These are phyloP conservation scores for Brachionus rubens DNA, from an alignment of 1,140 invertebrate species.

Conservation along the genomic window DNA sequence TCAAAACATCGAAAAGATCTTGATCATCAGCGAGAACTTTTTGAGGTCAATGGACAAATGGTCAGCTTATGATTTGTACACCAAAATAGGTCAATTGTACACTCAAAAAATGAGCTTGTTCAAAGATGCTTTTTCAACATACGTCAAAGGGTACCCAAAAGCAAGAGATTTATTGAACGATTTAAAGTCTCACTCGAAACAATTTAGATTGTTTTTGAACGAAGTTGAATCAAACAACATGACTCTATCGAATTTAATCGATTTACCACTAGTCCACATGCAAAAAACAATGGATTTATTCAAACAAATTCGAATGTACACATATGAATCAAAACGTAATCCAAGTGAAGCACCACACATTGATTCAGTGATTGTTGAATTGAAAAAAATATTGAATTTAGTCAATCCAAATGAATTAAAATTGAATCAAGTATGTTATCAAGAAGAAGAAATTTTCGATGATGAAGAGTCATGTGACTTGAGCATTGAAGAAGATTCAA, in stretches of 20 bases:
- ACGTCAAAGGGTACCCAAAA: slow-evolving; percentile 35
- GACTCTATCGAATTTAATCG: slow-evolving; percentile 25
- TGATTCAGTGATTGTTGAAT: slow-evolving; percentile 43
- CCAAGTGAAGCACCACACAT: slow-evolving; percentile 36
- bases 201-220: slow-evolving; percentile 26
- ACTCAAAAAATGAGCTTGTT: slow-evolving; percentile 43
- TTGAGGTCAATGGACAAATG: slow-evolving; percentile 44
- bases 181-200: slow-evolving; percentile 18
- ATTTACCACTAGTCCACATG: slow-evolving; percentile 43
- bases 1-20: slow-evolving; percentile 40
- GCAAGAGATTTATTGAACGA: slow-evolving; percentile 9
- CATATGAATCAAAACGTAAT: slow-evolving; percentile 6
- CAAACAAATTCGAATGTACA: slow-evolving; percentile 33
- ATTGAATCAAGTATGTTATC: slow-evolving; percentile 3
- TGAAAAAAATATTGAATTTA: slow-evolving; percentile 26
- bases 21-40: slow-evolving; percentile 40
- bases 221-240: slow-evolving; percentile 1
- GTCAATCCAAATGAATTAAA: not conserved
- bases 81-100: slow-evolving; percentile 40
- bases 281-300: slow-evolving; percentile 39
- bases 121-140: slow-evolving; percentile 37
- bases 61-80: slow-evolving; percentile 42
- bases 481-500: not conserved
- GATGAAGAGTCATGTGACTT: not conserved
- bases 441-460: not conserved